Evolutionary conservation across 2,888 invertebrate species (phyloP).

Genomic region (Mermis nigrescens): DNA sequence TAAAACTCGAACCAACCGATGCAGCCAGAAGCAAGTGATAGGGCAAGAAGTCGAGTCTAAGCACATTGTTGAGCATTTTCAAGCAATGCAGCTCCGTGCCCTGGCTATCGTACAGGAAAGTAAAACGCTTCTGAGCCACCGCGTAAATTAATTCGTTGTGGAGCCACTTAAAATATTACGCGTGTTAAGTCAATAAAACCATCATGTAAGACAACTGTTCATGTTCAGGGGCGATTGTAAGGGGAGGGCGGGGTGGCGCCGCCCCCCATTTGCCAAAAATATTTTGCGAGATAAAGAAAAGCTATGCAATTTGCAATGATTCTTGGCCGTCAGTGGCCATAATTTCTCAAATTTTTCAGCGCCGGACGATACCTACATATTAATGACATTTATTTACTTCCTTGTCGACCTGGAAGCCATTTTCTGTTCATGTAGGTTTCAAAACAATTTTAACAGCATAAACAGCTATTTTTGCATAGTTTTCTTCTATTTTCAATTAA

Average conservation of each 20-base stretch:
- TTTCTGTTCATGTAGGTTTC: too few species aligned
- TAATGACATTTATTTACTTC: too few species aligned
- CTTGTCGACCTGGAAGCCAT: too few species aligned
- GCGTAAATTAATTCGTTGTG: constrained; percentile 94
- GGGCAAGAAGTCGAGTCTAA: constrained; percentile 75
- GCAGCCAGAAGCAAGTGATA: constrained; percentile 83
- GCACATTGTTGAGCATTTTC: constrained; percentile 57
- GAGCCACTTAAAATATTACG: constrained; percentile 45
- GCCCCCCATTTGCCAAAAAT: too few species aligned
- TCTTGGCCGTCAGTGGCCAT: too few species aligned
- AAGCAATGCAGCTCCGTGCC: constrained; percentile 92
- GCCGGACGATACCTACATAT: too few species aligned
- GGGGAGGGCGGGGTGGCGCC: background rate
- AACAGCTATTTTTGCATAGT: too few species aligned
- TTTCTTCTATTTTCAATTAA: too few species aligned
- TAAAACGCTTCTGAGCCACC: constrained; percentile 85
- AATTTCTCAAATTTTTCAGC: too few species aligned
- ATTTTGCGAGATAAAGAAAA: too few species aligned
- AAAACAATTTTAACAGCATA: too few species aligned
- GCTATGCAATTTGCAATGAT: too few species aligned
- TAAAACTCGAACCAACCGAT: constrained; percentile 42
- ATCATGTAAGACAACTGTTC: constrained; percentile 7
- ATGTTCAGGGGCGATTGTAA: constrained; percentile 1
- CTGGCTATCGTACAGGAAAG: constrained; percentile 84
- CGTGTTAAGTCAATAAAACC: background rate